Evolutionary conservation across 2,888 invertebrate genomes (phyloP).

Genomic region (Ornithoptera priamus): DNA sequence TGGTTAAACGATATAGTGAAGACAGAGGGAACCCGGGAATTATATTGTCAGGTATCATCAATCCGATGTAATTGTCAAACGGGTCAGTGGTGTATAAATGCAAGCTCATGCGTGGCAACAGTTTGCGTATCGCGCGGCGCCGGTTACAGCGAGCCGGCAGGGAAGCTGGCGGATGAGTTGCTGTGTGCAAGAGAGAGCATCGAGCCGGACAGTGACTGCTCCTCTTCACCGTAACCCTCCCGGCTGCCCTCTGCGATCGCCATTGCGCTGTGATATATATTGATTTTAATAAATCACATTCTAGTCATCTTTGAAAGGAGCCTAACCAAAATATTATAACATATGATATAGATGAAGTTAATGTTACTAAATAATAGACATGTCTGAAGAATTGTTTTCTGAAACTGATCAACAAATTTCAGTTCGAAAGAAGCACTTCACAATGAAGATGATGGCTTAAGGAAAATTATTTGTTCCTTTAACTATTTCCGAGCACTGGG

Average conservation of each 20-base stretch:
- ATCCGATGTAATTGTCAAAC: background rate
- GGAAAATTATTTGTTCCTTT: too few species aligned
- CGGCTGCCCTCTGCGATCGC: conserved; percentile 95
- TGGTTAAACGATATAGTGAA: background rate
- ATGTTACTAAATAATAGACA: too few species aligned
- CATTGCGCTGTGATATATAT: conserved; percentile 84
- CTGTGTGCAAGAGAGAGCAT: conserved; percentile 97
- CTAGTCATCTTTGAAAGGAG: too few species aligned
- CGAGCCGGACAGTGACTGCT: conserved; percentile 95
- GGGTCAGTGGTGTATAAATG: conserved; percentile 2
- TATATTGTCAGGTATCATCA: background rate
- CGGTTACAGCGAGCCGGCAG: conserved; percentile 86
- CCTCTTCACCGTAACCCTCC: conserved; percentile 93
- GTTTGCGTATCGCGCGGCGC: conserved; percentile 28
- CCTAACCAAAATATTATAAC: too few species aligned
- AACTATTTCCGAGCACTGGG: too few species aligned
- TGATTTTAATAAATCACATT: background rate
- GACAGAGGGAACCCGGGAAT: background rate
- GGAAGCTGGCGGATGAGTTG: conserved; percentile 95
- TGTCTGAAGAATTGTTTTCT: too few species aligned
- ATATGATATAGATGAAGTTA: too few species aligned
- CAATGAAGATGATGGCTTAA: too few species aligned
- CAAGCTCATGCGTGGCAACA: conserved; percentile 22
- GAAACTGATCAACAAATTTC: too few species aligned
- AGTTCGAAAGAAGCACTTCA: too few species aligned